A percentile compares a stretch with the other conserved stretches of the same genome.
Evolutionary conservation across 2,113 vertebrate genomes (phyloP).

Genomic region (Burhinus oedicnemus): DNA sequence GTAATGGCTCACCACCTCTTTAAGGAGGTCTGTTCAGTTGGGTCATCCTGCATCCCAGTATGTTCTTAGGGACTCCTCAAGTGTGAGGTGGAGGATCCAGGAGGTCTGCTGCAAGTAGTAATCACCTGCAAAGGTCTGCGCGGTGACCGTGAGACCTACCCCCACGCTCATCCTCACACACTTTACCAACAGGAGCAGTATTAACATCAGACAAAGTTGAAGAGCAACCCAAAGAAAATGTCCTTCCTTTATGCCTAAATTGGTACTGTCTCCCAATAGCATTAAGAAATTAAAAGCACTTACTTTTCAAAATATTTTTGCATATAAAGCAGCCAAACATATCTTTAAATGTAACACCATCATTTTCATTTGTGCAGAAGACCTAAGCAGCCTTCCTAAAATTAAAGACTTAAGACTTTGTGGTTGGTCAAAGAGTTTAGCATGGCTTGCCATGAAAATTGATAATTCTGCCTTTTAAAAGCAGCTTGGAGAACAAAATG

Average conservation of each 20-base stretch:
- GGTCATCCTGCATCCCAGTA: neutral
- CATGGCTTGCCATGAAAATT: neutral
- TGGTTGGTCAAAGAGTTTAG: neutral
- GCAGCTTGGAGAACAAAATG: neutral
- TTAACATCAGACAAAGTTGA: neutral
- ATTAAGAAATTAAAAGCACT: neutral
- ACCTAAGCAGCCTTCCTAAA: neutral
- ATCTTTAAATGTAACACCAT: neutral
- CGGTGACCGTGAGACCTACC: neutral
- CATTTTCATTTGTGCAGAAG: neutral
- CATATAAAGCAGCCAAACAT: neutral
- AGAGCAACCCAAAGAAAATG: neutral
- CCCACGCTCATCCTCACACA: neutral
- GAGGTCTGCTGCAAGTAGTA: neutral
- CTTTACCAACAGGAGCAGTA: neutral
- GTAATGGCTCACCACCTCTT: neutral
- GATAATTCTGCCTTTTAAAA: neutral
- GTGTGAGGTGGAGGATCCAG: neutral
- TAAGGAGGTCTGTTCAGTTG: neutral
- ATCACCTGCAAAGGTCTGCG: neutral
- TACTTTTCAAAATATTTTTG: neutral
- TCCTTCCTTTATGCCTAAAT: neutral
- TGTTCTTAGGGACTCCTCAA: neutral
- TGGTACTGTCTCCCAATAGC: neutral
- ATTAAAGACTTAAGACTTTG: neutral